phyloP scores from a whole-genome alignment of 2,113 vertebrate genomes.

The Nycticryphes semicollaris region DNA sequence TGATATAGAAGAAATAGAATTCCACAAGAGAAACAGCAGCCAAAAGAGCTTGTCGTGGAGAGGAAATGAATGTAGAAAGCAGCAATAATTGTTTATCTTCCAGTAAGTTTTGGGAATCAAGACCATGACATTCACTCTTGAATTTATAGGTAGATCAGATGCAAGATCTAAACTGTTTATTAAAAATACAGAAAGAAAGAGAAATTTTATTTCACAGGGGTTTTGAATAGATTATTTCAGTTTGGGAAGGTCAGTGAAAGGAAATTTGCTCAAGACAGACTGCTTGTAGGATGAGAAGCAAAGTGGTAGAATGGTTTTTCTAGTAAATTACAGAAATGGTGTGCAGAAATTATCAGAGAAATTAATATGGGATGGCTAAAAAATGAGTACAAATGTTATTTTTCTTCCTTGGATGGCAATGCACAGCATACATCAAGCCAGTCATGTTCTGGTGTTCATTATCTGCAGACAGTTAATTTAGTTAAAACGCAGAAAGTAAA shows the following conservation, averaged over 20 bases:
- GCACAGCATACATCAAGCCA: neutral
- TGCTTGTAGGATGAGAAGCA: neutral
- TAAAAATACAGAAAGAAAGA: neutral
- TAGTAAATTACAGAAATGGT: neutral
- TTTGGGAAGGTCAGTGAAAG: neutral
- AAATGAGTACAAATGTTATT: neutral
- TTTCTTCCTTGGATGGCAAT: neutral
- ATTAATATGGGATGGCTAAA: neutral
- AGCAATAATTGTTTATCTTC: constrained; percentile 16
- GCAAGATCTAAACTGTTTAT: constrained; percentile 21
- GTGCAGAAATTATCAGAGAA: neutral
- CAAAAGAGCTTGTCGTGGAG: neutral
- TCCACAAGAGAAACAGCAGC: neutral
- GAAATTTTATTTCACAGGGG: constrained; percentile 19
- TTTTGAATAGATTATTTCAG: neutral
- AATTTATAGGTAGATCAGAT: neutral
- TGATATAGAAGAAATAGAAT: neutral
- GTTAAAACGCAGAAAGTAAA: neutral
- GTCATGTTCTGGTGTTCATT: neutral
- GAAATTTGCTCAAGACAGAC: neutral
- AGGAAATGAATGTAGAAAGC: neutral
- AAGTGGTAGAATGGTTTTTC: neutral
- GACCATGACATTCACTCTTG: neutral
- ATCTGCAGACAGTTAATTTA: neutral
- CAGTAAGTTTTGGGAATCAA: neutral